Evolutionary conservation across 1,140 invertebrate species (phyloP).

Genomic region (Holotrichia oblita): DNA sequence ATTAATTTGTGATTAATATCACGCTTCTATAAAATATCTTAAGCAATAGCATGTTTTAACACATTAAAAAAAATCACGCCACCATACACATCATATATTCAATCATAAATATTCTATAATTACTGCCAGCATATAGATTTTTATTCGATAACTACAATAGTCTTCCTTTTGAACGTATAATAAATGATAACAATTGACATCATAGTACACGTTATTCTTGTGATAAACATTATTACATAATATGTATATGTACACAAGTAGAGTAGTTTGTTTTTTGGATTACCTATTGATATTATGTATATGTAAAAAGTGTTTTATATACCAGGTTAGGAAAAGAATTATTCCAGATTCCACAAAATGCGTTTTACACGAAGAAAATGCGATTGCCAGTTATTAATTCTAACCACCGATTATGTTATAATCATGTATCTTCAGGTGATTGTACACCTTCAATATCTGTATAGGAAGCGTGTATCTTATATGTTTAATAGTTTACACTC

Average conservation of each 20-base stretch:
- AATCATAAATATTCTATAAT: background rate
- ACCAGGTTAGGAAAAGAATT: background rate
- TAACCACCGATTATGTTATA: background rate
- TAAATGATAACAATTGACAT: background rate
- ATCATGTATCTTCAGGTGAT: background rate
- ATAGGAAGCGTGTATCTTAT: no score
- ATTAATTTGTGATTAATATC: no score
- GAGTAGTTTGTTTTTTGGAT: background rate
- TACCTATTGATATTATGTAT: background rate
- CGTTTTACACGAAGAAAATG: background rate
- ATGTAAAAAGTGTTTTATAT: background rate
- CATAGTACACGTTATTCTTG: constrained; percentile 2
- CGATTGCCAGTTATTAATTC: background rate
- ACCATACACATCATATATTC: no score
- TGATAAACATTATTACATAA: constrained; percentile 3
- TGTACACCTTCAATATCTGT: background rate
- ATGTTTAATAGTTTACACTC: no score
- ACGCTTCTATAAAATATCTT: no score
- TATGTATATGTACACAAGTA: background rate
- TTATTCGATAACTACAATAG: background rate
- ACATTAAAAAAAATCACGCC: no score
- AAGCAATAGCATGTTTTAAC: no score
- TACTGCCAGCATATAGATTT: background rate
- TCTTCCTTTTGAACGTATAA: background rate
- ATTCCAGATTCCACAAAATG: background rate